Base-by-base conservation (phyloP, 2,797 vertebrate species). In the Leuciscus waleckii region DNA sequence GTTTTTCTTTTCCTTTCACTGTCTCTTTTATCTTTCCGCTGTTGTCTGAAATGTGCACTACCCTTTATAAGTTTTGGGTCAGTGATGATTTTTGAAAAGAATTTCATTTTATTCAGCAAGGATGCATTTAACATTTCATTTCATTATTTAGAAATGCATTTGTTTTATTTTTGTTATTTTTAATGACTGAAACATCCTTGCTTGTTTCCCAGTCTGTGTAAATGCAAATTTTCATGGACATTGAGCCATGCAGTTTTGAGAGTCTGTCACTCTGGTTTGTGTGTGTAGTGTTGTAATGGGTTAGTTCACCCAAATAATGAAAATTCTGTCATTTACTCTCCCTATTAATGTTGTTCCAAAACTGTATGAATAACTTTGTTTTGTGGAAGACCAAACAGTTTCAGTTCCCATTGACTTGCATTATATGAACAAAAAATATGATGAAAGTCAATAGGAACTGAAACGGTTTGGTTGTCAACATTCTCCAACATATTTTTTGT, bases 1-100 rank as follows among this genome's bases (percentile, higher is more conserved):
- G 89, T 85, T 26, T 74, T 85, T 80, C 78, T 90, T 87, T 89
- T 90, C 17, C 9, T 39, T 41, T 84, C 29, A 49, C 43, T 23
- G 16, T 75, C 39, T 69, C 26, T 73, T 51, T 85, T 11, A 46
- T 75, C 69, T 49, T 81, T 56, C 19, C 14, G 1, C 10, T 46
- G 23, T 54, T 46, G 29, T 54, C 46, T 17, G 13, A 49, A 37
- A 65, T 35, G 2, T 49, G 51, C 32, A 29, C 11, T 65, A 13
- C 43, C 2, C 16, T 75, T 32, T 29, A 32, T 54, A 11, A 3
- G 32, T 67, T 41, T 41, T 1, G 68, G 68, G 17, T 70, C 68
- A 67, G 29, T 11, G n/a, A 61, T 43, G 56, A 11, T 11, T 58
- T 39, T 71, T 43, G 0, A 2, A 43, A 43, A 43, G 3, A 46